Evolutionary conservation across 2,113 vertebrate genomes (phyloP).

Genomic region (Pygoscelis adeliae): DNA sequence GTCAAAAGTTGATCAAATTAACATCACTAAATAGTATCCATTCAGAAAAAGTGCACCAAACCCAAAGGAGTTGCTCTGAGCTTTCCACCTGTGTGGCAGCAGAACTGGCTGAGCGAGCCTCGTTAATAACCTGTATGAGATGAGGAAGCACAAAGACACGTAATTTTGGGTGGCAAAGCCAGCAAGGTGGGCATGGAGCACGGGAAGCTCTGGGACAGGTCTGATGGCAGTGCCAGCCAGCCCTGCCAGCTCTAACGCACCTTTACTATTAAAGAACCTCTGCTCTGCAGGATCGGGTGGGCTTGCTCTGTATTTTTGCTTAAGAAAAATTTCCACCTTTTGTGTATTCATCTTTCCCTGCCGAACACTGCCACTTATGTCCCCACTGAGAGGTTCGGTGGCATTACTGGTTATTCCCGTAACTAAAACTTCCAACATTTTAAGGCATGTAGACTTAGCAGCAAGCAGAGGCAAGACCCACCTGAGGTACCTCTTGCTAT

Average conservation of each 20-base stretch:
- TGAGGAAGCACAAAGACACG: background rate
- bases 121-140: fast-evolving
- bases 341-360: background rate
- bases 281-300: background rate
- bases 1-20: background rate
- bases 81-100: background rate
- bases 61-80: background rate
- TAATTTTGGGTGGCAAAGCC: background rate
- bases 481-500: background rate
- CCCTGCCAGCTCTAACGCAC: background rate
- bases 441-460: too few species aligned
- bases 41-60: background rate
- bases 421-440: background rate
- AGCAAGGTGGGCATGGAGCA: background rate
- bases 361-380: background rate
- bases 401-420: background rate
- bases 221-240: background rate
- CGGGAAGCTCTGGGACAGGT: background rate
- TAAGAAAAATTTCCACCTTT: too few species aligned
- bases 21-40: too few species aligned
- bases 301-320: background rate
- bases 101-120: background rate
- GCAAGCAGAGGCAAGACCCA: background rate
- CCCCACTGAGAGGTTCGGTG: background rate
- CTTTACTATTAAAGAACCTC: background rate